Evolutionary conservation across 2,888 invertebrate species (phyloP).

Genomic region (Formica aserva): DNA sequence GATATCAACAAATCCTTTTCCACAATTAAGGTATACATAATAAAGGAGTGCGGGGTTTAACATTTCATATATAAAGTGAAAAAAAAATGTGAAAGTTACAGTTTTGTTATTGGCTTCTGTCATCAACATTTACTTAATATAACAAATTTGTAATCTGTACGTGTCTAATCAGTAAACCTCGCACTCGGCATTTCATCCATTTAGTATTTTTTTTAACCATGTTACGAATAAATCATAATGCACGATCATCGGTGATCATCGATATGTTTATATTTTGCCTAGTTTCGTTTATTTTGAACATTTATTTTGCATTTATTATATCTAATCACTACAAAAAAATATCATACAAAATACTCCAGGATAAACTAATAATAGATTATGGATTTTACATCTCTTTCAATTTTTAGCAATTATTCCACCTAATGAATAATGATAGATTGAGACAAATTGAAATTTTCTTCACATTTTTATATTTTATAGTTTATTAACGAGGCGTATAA

Average conservation of each 20-base stretch:
- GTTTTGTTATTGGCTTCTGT: too few relatives aligned
- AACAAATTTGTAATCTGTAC: too few relatives aligned
- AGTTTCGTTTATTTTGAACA: background rate
- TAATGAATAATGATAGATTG: conserved; percentile 15
- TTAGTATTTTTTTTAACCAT: background rate
- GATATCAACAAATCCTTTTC: too few relatives aligned
- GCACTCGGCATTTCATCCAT: conserved; percentile 3
- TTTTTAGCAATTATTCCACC: background rate
- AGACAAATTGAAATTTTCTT: conserved; percentile 65
- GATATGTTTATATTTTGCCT: background rate
- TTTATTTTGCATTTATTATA: background rate
- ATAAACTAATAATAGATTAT: background rate
- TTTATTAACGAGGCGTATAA: background rate
- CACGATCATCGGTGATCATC: background rate
- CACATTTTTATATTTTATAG: conserved; percentile 16
- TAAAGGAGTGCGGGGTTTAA: too few relatives aligned
- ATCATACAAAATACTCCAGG: background rate
- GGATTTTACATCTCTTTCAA: background rate
- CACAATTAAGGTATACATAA: too few relatives aligned
- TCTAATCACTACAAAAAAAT: background rate
- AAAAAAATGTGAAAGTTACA: too few relatives aligned
- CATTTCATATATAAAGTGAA: too few relatives aligned
- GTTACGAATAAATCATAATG: background rate
- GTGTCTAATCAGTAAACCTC: too few relatives aligned
- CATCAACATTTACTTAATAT: too few relatives aligned